phyloP scores from a whole-genome alignment of 1,140 invertebrate species.

The Drosophila triauraria region DNA sequence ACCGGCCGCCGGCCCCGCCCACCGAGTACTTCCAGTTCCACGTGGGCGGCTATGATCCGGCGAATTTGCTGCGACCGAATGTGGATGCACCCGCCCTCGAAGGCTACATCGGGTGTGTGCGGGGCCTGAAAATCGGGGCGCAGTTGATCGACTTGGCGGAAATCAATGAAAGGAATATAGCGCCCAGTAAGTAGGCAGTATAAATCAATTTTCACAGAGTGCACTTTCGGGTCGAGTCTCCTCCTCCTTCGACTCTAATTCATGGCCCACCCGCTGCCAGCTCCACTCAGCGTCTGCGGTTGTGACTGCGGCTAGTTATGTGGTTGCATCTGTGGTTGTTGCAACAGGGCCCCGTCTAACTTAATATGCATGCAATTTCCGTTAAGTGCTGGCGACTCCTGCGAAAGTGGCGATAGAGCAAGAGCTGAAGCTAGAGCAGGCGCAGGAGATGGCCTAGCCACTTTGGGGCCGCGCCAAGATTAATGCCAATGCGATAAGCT shows the following conservation, averaged over 20 bases:
- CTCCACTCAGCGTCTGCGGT: constrained; percentile 31
- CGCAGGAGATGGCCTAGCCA: constrained; percentile 18
- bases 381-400: constrained; percentile 62
- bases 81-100: constrained; percentile 87
- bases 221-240: constrained; percentile 51
- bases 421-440: constrained; percentile 7
- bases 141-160: constrained; percentile 91
- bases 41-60: constrained; percentile 93
- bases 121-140: constrained; percentile 94
- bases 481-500: constrained; percentile 81
- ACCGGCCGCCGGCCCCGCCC: constrained; percentile 92
- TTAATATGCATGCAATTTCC: constrained; percentile 84
- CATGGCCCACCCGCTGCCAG: constrained; percentile 16
- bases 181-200: constrained; percentile 87
- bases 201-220: constrained; percentile 79
- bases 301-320: constrained; percentile 17
- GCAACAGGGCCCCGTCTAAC: constrained; percentile 43
- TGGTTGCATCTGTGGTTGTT: constrained; percentile 45
- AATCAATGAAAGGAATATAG: constrained; percentile 89
- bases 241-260: constrained; percentile 23
- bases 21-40: constrained; percentile 95
- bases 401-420: constrained; percentile 26
- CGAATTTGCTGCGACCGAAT: constrained; percentile 89
- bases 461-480: constrained; percentile 69
- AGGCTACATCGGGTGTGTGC: constrained; percentile 93